Percentiles rank a stretch among this genome's conserved stretches.
Evolutionary conservation across 2,888 invertebrate species (phyloP).

Genomic region (Dichetophora obliterata): DNA sequence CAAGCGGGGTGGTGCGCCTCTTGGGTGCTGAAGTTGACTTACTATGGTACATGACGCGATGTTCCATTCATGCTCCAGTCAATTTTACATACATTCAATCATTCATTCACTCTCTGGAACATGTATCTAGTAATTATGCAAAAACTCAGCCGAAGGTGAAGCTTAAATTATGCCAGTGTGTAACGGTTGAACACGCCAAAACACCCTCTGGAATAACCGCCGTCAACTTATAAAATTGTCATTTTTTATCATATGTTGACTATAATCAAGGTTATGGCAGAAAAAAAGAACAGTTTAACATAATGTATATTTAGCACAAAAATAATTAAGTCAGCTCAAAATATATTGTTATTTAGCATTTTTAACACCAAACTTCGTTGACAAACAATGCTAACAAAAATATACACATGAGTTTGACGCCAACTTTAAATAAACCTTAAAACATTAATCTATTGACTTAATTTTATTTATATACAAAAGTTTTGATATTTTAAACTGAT

Average conservation of each 20-base stretch:
- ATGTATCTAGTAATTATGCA: background rate
- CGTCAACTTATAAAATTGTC: background rate
- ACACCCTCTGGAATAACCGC: background rate
- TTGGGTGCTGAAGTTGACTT: background rate
- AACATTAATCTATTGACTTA: too few relatives aligned
- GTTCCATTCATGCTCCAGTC: background rate
- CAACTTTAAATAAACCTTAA: too few relatives aligned
- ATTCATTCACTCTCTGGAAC: background rate
- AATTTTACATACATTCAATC: too few relatives aligned
- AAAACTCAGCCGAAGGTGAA: background rate
- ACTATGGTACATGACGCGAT: background rate
- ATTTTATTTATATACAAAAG: too few relatives aligned
- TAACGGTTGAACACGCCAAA: background rate
- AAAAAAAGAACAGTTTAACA: background rate
- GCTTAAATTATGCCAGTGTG: slow-evolving; percentile 3
- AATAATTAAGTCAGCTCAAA: slow-evolving; percentile 2
- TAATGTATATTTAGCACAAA: background rate
- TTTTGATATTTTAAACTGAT: too few relatives aligned
- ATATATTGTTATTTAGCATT: background rate
- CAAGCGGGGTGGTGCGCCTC: background rate
- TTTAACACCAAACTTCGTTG: background rate
- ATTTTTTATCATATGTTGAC: slow-evolving; percentile 13
- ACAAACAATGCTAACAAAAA: background rate
- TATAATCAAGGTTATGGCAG: background rate
- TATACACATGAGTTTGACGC: background rate